Evolutionary conservation across 2,797 vertebrate species (phyloP).

Genomic region (Avahi laniger): DNA sequence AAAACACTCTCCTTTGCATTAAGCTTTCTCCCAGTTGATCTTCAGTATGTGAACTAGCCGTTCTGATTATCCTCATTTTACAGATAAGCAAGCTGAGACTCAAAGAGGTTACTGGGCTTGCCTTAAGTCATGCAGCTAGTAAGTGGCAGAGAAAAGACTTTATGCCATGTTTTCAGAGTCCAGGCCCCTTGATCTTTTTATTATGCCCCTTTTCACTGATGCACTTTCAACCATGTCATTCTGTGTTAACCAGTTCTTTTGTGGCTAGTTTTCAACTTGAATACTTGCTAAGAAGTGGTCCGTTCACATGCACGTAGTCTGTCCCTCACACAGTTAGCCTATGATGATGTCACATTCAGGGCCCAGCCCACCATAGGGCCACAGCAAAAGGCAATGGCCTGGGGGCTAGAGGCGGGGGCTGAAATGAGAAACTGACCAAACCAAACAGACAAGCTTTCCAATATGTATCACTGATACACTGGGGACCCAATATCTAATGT

Average conservation of each 20-base stretch:
- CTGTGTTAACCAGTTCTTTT: conserved; percentile 21
- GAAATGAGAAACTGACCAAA: background rate
- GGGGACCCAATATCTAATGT: background rate
- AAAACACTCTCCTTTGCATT: conserved; percentile 51
- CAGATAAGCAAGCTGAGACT: conserved; percentile 56
- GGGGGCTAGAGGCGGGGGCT: background rate
- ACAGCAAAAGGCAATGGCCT: background rate
- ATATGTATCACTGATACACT: background rate
- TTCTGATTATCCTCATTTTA: conserved; percentile 63
- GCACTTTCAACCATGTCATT: conserved; percentile 38
- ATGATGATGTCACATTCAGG: background rate
- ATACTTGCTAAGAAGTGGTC: conserved; percentile 3
- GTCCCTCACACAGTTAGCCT: background rate
- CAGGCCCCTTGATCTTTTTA: conserved; percentile 52
- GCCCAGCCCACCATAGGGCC: background rate
- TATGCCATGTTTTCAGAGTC: conserved; percentile 55
- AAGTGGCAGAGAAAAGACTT: conserved; percentile 46
- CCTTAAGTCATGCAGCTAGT: conserved; percentile 18
- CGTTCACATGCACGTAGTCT: background rate
- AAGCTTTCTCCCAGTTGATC: conserved; percentile 56
- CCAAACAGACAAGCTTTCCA: conserved; percentile 11
- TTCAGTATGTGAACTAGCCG: conserved; percentile 56
- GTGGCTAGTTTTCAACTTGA: conserved; percentile 34
- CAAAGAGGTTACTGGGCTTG: conserved; percentile 38
- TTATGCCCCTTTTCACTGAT: conserved; percentile 49